Evolutionary conservation across 2,113 vertebrate genomes (phyloP), one percentile per base, ranked within the genome.

Genomic region (Caranx ignobilis): DNA sequence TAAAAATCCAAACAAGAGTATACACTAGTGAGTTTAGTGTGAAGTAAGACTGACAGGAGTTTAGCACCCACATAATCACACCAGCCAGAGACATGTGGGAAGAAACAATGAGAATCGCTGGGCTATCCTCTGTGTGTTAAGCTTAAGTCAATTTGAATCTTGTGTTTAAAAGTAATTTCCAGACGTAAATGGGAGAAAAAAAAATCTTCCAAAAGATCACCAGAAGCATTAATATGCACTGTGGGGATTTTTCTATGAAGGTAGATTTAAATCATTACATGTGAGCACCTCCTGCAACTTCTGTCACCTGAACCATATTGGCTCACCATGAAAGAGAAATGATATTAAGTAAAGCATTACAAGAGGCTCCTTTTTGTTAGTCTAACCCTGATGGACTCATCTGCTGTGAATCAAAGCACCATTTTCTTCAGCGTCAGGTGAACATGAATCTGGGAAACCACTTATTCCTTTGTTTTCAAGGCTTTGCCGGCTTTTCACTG

Each of bases 31-130:
- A 88, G 74, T 89, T 82, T 55, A 39, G 68, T 35, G 71, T 79
- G 55, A 87, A 78, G 71, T 62, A 72, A 86, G 57, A 82, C n/a
- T 84, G 84, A 82, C 84, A 83, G 75, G 75, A 84, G 72, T 79
- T 84, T 74, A 87, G 63, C 61, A 61, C n/a, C 47, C 19, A 10
- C 19, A 67, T 78, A 73, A 84, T 83, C 66, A 71, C 37, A 16
- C 13, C 11, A 26, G 21, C 41, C 66, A 77, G 4, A 63, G 12
- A 50, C 65, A 37, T 32, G 47, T 54, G 43, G 32, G 48, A 74
- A 61, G 18, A 6, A 69, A 56, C 39, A 64, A 67, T 21, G 21
- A 72, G 12, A 73, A 52, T 7, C 41, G 52, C 68, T 18, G 43
- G 21, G 35, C 37, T 62, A 1, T 31, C 48, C 34, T 69, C 4